phyloP scores from a whole-genome alignment of 1,140 invertebrate species.

The Cyrtorhinus lividipennis region DNA sequence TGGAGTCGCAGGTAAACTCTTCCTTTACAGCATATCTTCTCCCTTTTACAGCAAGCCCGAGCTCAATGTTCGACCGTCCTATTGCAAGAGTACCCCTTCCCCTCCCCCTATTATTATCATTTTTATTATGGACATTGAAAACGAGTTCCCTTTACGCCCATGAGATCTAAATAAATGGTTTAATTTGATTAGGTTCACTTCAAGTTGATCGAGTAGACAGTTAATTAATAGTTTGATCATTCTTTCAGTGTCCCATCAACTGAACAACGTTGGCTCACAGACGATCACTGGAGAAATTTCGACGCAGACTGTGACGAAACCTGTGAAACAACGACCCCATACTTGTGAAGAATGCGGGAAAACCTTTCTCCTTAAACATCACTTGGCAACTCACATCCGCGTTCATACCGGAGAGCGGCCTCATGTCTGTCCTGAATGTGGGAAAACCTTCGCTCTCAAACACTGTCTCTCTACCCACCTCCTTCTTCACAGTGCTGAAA shows the following conservation, averaged over 20 bases:
- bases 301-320: constrained; percentile 9
- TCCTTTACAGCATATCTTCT: background rate
- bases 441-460: constrained; percentile 71
- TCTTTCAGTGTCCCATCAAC: constrained; percentile 10
- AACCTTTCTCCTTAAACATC: constrained; percentile 65
- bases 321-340: constrained; percentile 54
- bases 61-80: no score
- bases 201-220: no score
- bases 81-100: no score
- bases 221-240: no score
- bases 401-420: constrained; percentile 68
- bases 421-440: constrained; percentile 68
- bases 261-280: constrained; percentile 12
- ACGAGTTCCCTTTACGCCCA: no score
- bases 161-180: no score
- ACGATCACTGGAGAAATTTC: constrained; percentile 3
- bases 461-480: constrained; percentile 66
- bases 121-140: no score
- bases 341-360: constrained; percentile 68
- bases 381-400: constrained; percentile 60
- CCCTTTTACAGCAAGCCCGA: background rate
- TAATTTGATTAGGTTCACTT: no score
- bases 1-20: background rate
- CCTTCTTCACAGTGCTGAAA: constrained; percentile 59
- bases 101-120: no score